Percentiles rank a stretch among this genome's conserved stretches.
phyloP scores from a whole-genome alignment of 2,113 vertebrate genomes.

The Empidonax alnorum region DNA sequence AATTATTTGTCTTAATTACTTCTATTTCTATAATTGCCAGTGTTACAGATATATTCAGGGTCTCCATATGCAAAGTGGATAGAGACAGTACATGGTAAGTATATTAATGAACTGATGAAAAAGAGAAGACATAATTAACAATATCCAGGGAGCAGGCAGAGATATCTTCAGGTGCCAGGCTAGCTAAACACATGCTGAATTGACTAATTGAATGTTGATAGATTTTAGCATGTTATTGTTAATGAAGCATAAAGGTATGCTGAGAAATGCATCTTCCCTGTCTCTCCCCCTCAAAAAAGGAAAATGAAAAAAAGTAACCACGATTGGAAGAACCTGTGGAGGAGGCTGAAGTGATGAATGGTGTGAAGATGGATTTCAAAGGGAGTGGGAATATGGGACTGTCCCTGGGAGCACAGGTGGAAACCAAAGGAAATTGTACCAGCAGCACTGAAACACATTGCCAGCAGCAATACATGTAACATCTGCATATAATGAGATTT shows the following conservation, averaged over 20 bases:
- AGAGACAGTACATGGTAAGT: background rate
- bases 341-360: background rate
- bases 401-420: background rate
- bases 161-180: background rate
- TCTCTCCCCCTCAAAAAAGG: background rate
- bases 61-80: background rate
- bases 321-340: background rate
- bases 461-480: background rate
- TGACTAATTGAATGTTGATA: background rate
- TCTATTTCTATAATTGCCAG: background rate
- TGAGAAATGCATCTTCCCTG: background rate
- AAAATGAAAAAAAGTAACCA: background rate
- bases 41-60: background rate
- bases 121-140: background rate
- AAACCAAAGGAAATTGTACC: background rate
- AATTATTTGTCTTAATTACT: background rate
- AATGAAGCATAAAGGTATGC: background rate
- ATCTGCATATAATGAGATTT: background rate
- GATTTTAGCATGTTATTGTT: background rate
- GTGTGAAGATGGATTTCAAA: background rate
- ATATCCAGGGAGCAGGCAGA: background rate
- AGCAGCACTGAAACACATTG: background rate
- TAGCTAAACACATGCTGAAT: background rate
- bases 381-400: accelerated
- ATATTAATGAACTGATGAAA: background rate